Conservation (phyloP, 2,113 vertebrate genomes). For the Xerus inauris region DNA sequence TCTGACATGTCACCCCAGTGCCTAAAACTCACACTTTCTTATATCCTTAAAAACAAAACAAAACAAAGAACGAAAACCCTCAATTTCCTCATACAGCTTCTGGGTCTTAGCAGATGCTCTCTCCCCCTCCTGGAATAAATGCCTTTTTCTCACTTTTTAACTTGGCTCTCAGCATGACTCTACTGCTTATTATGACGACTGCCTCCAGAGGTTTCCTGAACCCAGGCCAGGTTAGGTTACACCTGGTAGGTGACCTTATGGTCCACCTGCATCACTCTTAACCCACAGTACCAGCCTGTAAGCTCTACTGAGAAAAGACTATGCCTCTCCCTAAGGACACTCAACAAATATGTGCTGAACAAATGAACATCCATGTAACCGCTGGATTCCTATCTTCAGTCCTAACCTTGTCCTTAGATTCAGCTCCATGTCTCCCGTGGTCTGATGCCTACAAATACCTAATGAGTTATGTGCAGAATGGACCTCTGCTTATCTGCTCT, state of each 20-base stretch:
- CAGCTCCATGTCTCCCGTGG: background rate
- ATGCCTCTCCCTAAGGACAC: rapidly evolving
- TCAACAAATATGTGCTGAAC: background rate
- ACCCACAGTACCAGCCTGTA: background rate
- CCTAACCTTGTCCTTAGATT: background rate
- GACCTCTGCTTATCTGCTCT: background rate
- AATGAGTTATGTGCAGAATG: background rate
- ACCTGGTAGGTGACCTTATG: too few relatives aligned
- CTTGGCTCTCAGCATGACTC: background rate
- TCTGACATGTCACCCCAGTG: background rate
- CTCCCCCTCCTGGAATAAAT: background rate
- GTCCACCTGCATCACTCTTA: background rate
- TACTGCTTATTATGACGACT: background rate
- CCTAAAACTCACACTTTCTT: background rate
- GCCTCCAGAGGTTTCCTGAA: background rate
- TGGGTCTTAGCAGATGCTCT: background rate
- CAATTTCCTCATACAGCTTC: background rate
- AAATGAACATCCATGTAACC: background rate
- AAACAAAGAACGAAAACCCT: background rate
- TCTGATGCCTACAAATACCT: background rate
- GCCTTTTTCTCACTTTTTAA: background rate
- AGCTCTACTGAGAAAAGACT: background rate
- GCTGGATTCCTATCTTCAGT: background rate
- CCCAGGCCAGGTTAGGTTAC: background rate
- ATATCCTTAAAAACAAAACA: background rate